Evolutionary conservation across 1,140 invertebrate species (phyloP).

Genomic region (Aphelinus atriplicis): DNA sequence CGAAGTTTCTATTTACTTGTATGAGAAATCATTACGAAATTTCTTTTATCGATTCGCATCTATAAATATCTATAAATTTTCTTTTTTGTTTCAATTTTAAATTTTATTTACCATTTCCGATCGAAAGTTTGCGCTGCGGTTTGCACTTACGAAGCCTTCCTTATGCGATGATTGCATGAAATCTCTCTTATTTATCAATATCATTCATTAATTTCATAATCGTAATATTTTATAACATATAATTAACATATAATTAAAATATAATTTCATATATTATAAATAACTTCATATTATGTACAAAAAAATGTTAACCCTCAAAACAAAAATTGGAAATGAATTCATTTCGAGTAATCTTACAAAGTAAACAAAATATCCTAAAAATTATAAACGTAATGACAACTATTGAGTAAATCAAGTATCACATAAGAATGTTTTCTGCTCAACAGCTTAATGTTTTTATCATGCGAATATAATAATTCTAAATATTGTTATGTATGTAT

Average conservation of each 20-base stretch:
- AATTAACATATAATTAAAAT: background rate
- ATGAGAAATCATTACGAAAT: background rate
- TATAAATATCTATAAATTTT: background rate
- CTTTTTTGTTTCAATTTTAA: background rate
- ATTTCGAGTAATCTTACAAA: slow-evolving; percentile 17
- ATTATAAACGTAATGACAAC: slow-evolving; percentile 18
- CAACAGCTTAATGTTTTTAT: background rate
- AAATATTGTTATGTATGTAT: slow-evolving; percentile 18
- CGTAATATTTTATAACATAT: background rate
- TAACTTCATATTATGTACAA: slow-evolving; percentile 24
- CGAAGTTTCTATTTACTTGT: background rate
- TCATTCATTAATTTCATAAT: background rate
- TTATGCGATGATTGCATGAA: slow-evolving; percentile 21
- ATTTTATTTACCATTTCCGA: background rate
- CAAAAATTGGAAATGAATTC: background rate
- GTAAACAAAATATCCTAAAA: background rate
- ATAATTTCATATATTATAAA: background rate
- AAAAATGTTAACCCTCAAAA: background rate
- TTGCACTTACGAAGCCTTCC: too few species aligned
- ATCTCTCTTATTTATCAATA: slow-evolving; percentile 1
- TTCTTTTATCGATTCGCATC: background rate
- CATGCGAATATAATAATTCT: background rate
- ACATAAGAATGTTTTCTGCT: slow-evolving; percentile 24
- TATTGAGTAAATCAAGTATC: slow-evolving; percentile 36
- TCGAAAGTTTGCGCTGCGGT: too few species aligned